phyloP scores from a whole-genome alignment of 2,797 vertebrate species.

The Margarornis squamiger region DNA sequence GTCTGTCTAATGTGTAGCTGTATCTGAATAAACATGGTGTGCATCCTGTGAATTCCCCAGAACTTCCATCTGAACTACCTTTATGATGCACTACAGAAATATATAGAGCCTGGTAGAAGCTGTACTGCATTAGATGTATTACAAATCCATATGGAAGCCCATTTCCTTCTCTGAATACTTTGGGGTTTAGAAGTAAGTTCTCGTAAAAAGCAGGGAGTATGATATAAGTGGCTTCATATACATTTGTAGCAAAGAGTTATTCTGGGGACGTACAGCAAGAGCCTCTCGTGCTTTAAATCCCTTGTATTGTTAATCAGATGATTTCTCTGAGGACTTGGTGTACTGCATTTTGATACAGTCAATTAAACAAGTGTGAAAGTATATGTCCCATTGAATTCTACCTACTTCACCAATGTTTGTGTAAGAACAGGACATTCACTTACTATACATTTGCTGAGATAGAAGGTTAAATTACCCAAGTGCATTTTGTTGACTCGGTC shows the following conservation, averaged over 20 bases:
- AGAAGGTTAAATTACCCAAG: neutral
- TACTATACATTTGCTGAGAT: neutral
- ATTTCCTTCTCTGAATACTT: neutral
- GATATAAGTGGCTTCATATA: neutral
- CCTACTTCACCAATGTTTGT: neutral
- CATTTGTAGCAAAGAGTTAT: neutral
- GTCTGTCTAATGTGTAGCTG: neutral
- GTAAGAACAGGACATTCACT: neutral
- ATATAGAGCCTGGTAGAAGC: neutral
- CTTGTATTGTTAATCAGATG: neutral
- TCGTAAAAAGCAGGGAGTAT: neutral
- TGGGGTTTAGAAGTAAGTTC: neutral
- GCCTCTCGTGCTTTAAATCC: neutral
- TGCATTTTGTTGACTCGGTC: neutral
- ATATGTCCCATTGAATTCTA: neutral
- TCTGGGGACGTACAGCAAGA: neutral
- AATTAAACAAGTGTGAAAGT: rapidly evolving
- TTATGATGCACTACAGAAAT: neutral
- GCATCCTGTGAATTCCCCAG: neutral
- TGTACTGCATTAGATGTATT: neutral
- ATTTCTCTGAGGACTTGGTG: neutral
- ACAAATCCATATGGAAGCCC: neutral
- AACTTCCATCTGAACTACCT: neutral
- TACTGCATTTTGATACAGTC: neutral
- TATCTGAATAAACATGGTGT: neutral